phyloP scores from a whole-genome alignment of 2,113 vertebrate genomes.

The Callospermophilus lateralis region DNA sequence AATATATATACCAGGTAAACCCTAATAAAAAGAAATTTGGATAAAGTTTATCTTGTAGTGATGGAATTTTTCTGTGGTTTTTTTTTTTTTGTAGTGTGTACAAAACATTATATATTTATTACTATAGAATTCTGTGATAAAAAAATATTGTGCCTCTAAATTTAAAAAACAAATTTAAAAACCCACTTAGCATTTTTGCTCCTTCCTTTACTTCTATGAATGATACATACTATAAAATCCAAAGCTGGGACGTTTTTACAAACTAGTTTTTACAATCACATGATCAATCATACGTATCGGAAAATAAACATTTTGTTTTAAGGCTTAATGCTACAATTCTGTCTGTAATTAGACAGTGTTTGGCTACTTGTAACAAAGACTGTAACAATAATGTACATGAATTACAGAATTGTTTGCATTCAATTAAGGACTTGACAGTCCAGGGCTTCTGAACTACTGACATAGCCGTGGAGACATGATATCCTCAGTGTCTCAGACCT shows the following conservation, averaged over 20 bases:
- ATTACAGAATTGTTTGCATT: background rate
- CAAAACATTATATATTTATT: background rate
- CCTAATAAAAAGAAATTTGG: background rate
- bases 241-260: conserved; percentile 49
- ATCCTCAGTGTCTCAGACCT: background rate
- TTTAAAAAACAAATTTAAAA: conserved; percentile 67
- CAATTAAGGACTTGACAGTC: background rate
- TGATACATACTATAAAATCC: conserved; percentile 70
- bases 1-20: background rate
- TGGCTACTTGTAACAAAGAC: background rate
- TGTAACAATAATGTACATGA: background rate
- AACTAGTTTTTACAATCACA: conserved; percentile 51
- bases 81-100: background rate
- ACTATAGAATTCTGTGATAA: background rate
- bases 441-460: background rate
- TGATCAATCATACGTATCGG: conserved; percentile 68
- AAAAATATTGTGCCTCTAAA: background rate
- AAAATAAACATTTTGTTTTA: conserved; percentile 36
- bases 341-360: background rate
- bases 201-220: conserved; percentile 78
- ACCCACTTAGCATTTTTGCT: conserved; percentile 71
- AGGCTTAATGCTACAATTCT: background rate
- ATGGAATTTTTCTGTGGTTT: background rate
- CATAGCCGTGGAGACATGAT: too few relatives aligned
- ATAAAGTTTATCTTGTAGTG: background rate